Evolutionary conservation across 2,888 invertebrate species (phyloP).

Genomic region (Hipparchia semele): DNA sequence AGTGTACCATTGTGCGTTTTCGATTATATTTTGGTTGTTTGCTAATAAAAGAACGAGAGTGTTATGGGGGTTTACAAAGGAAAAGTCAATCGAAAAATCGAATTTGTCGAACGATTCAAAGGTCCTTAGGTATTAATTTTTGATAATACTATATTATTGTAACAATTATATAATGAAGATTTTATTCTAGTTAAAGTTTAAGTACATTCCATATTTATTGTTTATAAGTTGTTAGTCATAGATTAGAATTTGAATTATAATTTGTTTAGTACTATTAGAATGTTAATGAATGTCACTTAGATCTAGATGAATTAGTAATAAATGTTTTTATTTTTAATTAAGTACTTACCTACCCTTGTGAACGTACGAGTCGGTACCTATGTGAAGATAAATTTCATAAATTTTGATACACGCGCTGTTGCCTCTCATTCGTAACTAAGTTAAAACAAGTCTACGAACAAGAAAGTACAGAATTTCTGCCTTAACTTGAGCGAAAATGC

Average conservation of each 20-base stretch:
- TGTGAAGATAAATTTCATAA: not conserved
- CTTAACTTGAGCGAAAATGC: constrained; percentile 25
- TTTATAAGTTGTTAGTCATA: too few relatives aligned
- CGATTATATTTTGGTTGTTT: constrained; percentile 70
- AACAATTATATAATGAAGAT: too few relatives aligned
- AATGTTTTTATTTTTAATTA: too few relatives aligned
- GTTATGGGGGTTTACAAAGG: constrained; percentile 52
- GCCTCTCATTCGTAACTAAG: not conserved
- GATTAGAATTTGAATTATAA: too few relatives aligned
- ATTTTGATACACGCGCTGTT: not conserved
- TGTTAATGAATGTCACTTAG: too few relatives aligned
- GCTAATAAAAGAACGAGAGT: constrained; percentile 66
- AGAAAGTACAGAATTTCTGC: constrained; percentile 4
- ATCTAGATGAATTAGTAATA: too few relatives aligned
- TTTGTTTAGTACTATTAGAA: too few relatives aligned
- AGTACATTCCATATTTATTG: too few relatives aligned
- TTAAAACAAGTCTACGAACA: constrained; percentile 4
- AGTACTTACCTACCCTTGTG: too few relatives aligned
- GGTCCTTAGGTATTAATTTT: constrained; percentile 3
- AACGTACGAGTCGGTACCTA: too few relatives aligned
- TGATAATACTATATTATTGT: not conserved
- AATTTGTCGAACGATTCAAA: constrained; percentile 7
- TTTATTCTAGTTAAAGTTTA: too few relatives aligned
- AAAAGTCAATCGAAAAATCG: constrained; percentile 14
- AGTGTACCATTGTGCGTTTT: constrained; percentile 64